Percentiles rank a stretch among this genome's conserved stretches.
Evolutionary conservation across 2,888 invertebrate genomes (phyloP).

Genomic region (Lomographa bimaculata): DNA sequence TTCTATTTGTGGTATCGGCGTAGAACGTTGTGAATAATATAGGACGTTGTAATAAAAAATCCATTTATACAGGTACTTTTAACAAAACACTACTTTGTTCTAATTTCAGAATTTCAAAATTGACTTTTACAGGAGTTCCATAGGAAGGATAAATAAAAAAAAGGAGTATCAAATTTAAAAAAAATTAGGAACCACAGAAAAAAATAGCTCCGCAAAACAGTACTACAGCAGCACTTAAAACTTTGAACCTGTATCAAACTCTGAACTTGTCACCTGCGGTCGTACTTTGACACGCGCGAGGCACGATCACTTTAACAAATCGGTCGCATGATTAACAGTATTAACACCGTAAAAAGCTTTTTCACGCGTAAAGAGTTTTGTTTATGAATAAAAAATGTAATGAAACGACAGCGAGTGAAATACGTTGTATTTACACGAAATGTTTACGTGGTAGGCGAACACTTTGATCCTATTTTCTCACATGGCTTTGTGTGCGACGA

Average conservation of each 20-base stretch:
- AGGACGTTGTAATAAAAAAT: no score
- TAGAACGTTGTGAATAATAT: no score
- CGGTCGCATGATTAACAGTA: conserved; percentile 34
- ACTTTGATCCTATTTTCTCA: conserved; percentile 82
- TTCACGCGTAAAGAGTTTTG: conserved; percentile 32
- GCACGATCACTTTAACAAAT: conserved; percentile 31
- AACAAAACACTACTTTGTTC: no score
- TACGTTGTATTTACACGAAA: conserved; percentile 56
- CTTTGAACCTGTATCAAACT: conserved; percentile 34
- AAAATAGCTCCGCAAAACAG: conserved; percentile 23
- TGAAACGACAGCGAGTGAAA: conserved; percentile 53
- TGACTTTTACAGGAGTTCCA: background rate
- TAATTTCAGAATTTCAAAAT: background rate
- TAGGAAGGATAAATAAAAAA: no score
- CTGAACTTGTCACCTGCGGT: conserved; percentile 30
- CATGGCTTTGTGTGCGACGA: conserved; percentile 78
- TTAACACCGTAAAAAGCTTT: conserved; percentile 37
- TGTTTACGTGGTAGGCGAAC: conserved; percentile 60
- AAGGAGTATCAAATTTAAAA: no score
- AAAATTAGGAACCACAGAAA: no score
- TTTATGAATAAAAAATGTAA: conserved; percentile 41
- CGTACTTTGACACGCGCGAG: conserved; percentile 21
- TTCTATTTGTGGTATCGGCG: conserved; percentile 12
- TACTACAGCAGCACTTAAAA: conserved; percentile 31
- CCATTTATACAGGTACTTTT: no score